These are phyloP conservation scores for Gandaritis pyraliata DNA, from an alignment of 2,888 invertebrate species.

Conservation along the genomic window DNA sequence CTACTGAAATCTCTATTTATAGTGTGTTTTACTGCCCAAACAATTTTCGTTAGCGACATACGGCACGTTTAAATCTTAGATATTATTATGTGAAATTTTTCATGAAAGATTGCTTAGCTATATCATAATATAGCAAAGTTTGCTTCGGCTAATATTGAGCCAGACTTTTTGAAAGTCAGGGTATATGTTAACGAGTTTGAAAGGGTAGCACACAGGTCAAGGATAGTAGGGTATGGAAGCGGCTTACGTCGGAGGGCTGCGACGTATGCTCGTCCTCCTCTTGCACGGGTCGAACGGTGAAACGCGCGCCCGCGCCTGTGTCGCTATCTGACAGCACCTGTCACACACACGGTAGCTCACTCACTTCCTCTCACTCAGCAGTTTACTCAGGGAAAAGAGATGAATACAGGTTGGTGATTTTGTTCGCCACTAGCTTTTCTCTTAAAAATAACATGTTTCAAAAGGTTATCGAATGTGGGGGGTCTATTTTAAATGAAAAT, in stretches of 20 bases:
- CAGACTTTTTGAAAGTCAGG: not conserved
- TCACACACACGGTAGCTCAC: slow-evolving; percentile 32
- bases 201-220: slow-evolving; percentile 36
- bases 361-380: slow-evolving; percentile 3
- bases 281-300: slow-evolving; percentile 87
- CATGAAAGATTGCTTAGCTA: too few species aligned
- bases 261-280: slow-evolving; percentile 86
- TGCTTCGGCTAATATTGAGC: too few species aligned
- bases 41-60: slow-evolving; percentile 31
- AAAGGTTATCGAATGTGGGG: too few species aligned
- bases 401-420: too few species aligned
- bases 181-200: slow-evolving; percentile 30
- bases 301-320: slow-evolving; percentile 82
- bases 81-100: too few species aligned
- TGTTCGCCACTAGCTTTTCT: not conserved
- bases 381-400: too few species aligned
- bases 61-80: too few species aligned
- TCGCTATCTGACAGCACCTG: slow-evolving; percentile 83
- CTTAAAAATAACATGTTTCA: too few species aligned
- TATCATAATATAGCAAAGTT: too few species aligned
- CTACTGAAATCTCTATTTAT: not conserved
- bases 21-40: slow-evolving; percentile 43
- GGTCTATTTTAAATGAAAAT: not conserved
- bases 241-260: slow-evolving; percentile 79
- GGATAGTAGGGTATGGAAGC: slow-evolving; percentile 40